Evolutionary conservation across 1,140 invertebrate species (phyloP).

Genomic region (Drosophila parvula): DNA sequence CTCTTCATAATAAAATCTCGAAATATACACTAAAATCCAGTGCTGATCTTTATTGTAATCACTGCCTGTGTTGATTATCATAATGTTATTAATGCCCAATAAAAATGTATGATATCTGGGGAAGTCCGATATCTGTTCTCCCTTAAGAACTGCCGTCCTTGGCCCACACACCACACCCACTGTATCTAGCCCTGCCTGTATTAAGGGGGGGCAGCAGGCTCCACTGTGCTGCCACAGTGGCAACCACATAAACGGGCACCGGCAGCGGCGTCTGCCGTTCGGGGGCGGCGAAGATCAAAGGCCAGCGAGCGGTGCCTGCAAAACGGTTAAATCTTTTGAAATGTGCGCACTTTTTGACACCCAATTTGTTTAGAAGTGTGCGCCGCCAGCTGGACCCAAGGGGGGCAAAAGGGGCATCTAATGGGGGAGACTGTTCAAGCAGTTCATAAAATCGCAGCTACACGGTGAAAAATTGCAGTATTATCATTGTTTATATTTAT

Average conservation of each 20-base stretch:
- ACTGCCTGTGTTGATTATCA: too few species aligned
- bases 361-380: constrained; percentile 83
- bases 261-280: constrained; percentile 62
- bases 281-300: constrained; percentile 72
- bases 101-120: constrained; percentile 9
- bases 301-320: constrained; percentile 56
- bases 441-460: constrained; percentile 64
- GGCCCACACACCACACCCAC: constrained; percentile 27
- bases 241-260: constrained; percentile 63
- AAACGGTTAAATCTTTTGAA: constrained; percentile 83
- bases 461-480: not conserved
- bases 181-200: constrained; percentile 20
- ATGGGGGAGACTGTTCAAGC: constrained; percentile 18
- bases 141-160: not conserved
- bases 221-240: constrained; percentile 55
- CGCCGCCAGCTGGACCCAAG: constrained; percentile 27
- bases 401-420: not conserved
- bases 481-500: too few species aligned
- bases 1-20: not conserved
- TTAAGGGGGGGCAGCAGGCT: constrained; percentile 46
- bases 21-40: not conserved
- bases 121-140: not conserved
- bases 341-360: constrained; percentile 83
- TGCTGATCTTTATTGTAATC: constrained; percentile 2
- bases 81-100: constrained; percentile 1